Evolutionary conservation across 2,113 vertebrate genomes (phyloP).

Genomic region (Okapia johnstoni): DNA sequence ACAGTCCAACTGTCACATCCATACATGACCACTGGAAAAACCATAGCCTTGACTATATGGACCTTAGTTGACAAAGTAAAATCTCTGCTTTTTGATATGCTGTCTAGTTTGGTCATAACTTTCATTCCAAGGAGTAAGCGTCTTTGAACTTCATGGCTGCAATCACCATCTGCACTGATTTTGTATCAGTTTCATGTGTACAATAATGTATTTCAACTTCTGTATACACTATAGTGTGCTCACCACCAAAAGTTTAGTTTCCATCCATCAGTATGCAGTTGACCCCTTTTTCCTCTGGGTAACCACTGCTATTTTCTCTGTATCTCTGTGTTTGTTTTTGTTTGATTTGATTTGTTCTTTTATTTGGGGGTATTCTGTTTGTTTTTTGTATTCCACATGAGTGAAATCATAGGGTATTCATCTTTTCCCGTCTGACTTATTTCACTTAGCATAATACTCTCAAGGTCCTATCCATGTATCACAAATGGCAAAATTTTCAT

Average conservation of each 20-base stretch:
- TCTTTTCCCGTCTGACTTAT: neutral
- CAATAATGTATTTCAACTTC: neutral
- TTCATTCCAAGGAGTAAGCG: neutral
- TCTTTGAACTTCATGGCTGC: neutral
- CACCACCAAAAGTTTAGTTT: neutral
- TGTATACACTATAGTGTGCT: neutral
- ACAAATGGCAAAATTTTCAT: neutral
- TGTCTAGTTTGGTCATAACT: neutral
- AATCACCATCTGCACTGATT: neutral
- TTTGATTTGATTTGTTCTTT: neutral
- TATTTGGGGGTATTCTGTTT: neutral
- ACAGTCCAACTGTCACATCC: neutral
- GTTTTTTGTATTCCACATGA: neutral
- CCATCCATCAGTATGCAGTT: neutral
- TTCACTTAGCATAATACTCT: neutral
- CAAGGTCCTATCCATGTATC: neutral
- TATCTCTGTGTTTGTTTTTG: neutral
- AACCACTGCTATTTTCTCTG: neutral
- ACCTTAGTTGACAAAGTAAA: neutral
- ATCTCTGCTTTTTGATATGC: neutral
- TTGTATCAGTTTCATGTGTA: neutral
- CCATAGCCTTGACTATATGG: neutral
- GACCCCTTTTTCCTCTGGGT: neutral
- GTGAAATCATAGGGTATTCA: neutral
- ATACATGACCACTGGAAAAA: neutral